These are phyloP conservation scores for Scytalopus superciliaris DNA, from an alignment of 2,113 vertebrate species.

Conservation along the genomic window DNA sequence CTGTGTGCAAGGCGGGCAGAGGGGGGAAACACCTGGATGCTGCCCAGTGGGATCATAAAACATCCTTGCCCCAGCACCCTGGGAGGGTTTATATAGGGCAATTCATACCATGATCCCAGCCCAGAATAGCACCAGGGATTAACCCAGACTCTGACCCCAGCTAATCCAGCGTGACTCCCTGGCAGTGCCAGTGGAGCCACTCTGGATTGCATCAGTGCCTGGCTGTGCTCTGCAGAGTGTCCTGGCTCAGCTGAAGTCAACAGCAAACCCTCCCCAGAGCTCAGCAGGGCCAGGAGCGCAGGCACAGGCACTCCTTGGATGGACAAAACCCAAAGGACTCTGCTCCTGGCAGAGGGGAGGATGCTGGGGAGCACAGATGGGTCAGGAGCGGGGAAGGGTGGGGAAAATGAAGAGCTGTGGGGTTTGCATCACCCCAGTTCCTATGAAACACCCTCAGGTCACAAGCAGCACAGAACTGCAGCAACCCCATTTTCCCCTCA, in stretches of 20 bases:
- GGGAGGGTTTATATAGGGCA: conserved; percentile 74
- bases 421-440: neutral
- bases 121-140: conserved; percentile 32
- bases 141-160: neutral
- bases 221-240: neutral
- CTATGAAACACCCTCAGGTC: neutral
- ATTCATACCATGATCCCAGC: conserved; percentile 81
- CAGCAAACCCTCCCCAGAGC: neutral
- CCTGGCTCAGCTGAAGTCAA: neutral
- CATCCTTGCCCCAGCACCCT: conserved; percentile 81
- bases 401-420: neutral
- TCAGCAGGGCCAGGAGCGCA: neutral
- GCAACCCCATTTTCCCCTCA: neutral
- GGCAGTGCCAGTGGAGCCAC: rapidly evolving
- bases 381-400: neutral
- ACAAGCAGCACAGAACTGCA: neutral
- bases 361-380: neutral
- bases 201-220: neutral
- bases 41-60: conserved; percentile 52
- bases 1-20: neutral
- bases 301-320: neutral
- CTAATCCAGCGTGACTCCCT: neutral
- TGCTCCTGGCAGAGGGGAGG: neutral
- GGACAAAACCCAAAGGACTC: neutral
- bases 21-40: neutral